phyloP scores from a whole-genome alignment of 2,113 vertebrate genomes.

The Archocentrus centrarchus region DNA sequence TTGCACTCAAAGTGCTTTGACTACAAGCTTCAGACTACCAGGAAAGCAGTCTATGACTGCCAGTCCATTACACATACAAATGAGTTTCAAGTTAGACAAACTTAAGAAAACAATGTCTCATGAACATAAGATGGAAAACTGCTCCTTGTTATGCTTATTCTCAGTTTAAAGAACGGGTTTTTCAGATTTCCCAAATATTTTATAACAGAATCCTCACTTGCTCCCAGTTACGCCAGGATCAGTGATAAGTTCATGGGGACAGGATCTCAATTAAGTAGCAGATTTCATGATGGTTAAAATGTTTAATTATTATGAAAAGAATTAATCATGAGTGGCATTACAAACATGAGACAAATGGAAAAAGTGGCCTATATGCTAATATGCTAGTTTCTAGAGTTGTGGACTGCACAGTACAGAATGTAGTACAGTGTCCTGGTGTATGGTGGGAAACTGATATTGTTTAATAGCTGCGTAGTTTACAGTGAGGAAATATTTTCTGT shows the following conservation, averaged over 20 bases:
- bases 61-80: neutral
- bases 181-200: too few relatives aligned
- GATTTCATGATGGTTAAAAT: rapidly evolving
- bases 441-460: neutral
- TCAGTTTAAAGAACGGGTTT: too few relatives aligned
- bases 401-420: neutral
- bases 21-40: neutral
- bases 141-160: neutral
- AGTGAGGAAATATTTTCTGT: neutral
- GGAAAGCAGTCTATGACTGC: too few relatives aligned
- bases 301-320: neutral
- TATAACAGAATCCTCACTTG: too few relatives aligned
- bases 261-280: rapidly evolving
- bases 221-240: too few relatives aligned
- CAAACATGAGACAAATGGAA: neutral
- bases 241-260: neutral
- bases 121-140: neutral
- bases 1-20: neutral
- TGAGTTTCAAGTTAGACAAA: neutral
- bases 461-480: neutral
- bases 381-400: neutral
- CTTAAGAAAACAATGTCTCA: neutral
- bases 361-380: neutral
- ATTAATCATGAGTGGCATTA: neutral
- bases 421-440: neutral